Evolutionary conservation across 2,888 invertebrate species (phyloP).

Genomic region (Lathronympha strigana): DNA sequence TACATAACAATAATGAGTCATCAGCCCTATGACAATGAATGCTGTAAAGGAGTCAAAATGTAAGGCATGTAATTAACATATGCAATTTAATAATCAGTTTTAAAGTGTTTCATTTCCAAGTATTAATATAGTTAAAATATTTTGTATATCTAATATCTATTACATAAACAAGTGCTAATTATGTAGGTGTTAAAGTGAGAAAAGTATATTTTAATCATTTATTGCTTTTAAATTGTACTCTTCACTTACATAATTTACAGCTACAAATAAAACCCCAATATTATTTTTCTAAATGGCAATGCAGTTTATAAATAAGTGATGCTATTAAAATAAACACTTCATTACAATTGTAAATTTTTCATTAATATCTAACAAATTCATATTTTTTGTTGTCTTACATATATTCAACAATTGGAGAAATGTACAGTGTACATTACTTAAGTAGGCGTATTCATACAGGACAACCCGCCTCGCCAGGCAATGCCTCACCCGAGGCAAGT

Average conservation of each 20-base stretch:
- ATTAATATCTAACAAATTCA: constrained; percentile 70
- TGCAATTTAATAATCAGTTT: no score
- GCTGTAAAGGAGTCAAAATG: no score
- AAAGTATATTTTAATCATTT: constrained; percentile 49
- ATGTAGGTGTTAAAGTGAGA: constrained; percentile 41
- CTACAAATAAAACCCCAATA: constrained; percentile 66
- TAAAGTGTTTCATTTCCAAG: no score
- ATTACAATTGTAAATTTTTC: constrained; percentile 60
- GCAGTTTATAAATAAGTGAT: constrained; percentile 60
- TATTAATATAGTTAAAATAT: no score
- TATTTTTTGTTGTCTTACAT: constrained; percentile 61
- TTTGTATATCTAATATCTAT: no score
- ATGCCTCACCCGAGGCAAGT: no score
- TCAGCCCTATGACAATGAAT: no score
- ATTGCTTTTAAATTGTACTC: constrained; percentile 55
- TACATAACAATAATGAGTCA: no score
- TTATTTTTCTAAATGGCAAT: constrained; percentile 61
- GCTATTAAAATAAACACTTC: constrained; percentile 60
- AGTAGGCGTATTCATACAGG: no score
- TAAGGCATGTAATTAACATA: no score
- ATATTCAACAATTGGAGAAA: constrained; percentile 56
- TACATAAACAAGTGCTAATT: no score
- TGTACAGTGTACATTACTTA: constrained; percentile 34
- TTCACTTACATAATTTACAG: constrained; percentile 51
- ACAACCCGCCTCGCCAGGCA: no score